These are phyloP conservation scores for Rhinogobio ventralis DNA, from an alignment of 2,797 vertebrate genomes.

Conservation along the genomic window DNA sequence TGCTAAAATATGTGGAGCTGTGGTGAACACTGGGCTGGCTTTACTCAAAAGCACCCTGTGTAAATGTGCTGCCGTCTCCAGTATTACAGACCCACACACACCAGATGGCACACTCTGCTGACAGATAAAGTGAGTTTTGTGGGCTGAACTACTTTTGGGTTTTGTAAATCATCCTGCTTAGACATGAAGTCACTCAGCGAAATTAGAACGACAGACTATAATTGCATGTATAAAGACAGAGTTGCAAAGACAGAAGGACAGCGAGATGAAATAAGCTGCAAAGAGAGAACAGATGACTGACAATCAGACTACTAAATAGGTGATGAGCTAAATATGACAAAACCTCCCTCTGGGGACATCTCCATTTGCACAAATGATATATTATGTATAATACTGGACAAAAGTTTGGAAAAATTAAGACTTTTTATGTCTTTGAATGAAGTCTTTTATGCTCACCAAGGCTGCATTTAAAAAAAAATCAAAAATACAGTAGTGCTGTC, in stretches of 20 bases:
- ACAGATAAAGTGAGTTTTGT: conserved; percentile 1
- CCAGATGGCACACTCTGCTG: not conserved
- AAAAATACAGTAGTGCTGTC: no score
- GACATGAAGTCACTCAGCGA: conserved; percentile 8
- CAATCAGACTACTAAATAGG: not conserved
- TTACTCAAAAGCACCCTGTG: not conserved
- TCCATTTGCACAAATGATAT: not conserved
- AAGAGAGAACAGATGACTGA: not conserved
- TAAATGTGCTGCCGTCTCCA: not conserved
- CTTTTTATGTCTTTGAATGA: no score
- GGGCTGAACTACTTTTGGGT: not conserved
- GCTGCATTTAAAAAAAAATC: no score
- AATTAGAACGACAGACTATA: conserved; percentile 7
- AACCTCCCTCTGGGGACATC: not conserved
- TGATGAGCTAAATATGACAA: not conserved
- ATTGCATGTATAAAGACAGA: not conserved
- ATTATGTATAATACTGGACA: not conserved
- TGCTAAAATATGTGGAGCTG: conserved; percentile 35
- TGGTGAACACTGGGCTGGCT: conserved; percentile 19
- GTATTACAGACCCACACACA: not conserved
- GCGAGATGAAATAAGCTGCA: not conserved
- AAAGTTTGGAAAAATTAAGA: no score
- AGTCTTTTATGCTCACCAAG: no score
- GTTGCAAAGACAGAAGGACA: not conserved
- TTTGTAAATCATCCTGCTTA: conserved; percentile 2